These are phyloP conservation scores for Anguilla anguilla DNA, from an alignment of 2,797 vertebrate species.

Conservation along the genomic window DNA sequence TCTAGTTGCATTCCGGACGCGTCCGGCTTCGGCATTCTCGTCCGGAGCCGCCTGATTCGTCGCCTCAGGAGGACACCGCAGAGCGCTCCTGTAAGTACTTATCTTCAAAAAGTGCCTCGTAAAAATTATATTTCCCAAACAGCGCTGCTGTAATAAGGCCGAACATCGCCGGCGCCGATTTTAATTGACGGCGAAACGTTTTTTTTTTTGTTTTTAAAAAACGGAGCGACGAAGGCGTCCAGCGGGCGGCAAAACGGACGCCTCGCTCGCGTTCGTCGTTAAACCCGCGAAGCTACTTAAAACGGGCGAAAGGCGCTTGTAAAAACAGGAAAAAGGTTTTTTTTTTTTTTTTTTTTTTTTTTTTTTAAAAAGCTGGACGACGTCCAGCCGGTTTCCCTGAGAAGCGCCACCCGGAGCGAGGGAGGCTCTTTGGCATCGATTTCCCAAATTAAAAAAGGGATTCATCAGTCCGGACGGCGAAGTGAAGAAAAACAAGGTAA, in stretches of 20 bases:
- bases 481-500: constrained; percentile 9
- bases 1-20: constrained; percentile 20
- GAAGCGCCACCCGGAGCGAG: background rate
- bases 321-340: background rate
- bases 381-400: background rate
- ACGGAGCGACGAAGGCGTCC: background rate
- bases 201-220: background rate
- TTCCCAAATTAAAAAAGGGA: background rate
- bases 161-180: background rate
- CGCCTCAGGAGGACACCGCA: background rate
- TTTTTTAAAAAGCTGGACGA: background rate
- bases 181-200: background rate
- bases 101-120: background rate
- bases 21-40: background rate
- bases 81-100: constrained; percentile 3
- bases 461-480: background rate
- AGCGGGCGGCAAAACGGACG: background rate
- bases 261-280: background rate
- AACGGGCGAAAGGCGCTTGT: background rate
- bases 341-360: background rate
- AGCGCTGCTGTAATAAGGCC: background rate
- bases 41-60: background rate
- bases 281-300: background rate
- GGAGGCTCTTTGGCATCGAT: constrained; percentile 23
- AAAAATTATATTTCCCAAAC: background rate